Conservation (phyloP, 2,797 vertebrate species). For the Limosa lapponica region DNA sequence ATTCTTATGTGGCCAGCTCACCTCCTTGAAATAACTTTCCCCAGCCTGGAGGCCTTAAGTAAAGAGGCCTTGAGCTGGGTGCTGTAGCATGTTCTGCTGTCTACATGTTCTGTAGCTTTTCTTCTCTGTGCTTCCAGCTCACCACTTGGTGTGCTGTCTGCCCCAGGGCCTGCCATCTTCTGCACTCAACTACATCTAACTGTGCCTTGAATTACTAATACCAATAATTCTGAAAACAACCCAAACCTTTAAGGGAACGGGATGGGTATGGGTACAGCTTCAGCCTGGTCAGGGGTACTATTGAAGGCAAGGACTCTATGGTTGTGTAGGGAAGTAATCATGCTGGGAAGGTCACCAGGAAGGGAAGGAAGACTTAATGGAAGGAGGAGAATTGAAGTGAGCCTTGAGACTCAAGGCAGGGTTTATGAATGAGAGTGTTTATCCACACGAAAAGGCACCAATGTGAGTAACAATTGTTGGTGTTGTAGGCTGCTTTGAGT, state of each 20-base stretch:
- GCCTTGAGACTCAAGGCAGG: background rate
- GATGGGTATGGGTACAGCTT: background rate
- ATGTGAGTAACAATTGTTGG: conserved; percentile 27
- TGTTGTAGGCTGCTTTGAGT: conserved; percentile 5
- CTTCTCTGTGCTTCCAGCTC: background rate
- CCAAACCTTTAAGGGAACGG: background rate
- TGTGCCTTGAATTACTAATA: background rate
- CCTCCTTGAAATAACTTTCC: conserved; percentile 28
- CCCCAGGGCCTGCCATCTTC: background rate
- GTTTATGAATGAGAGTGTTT: conserved; percentile 16
- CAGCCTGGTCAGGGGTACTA: background rate
- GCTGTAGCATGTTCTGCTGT: background rate
- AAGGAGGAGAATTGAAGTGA: background rate
- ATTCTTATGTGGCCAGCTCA: background rate
- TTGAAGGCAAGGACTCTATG: background rate
- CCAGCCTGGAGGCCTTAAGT: background rate
- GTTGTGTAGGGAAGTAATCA: background rate
- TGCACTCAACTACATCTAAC: background rate
- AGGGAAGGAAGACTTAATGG: conserved; percentile 10
- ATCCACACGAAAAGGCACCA: background rate
- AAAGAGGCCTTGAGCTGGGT: background rate
- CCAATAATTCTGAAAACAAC: background rate
- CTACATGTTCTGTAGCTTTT: background rate
- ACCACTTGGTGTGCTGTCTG: background rate
- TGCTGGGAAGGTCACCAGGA: conserved; percentile 1